Evolutionary conservation across 1,140 invertebrate species (phyloP), one percentile per base, ranked within the genome.

Genomic region (Notospermus geniculatus): DNA sequence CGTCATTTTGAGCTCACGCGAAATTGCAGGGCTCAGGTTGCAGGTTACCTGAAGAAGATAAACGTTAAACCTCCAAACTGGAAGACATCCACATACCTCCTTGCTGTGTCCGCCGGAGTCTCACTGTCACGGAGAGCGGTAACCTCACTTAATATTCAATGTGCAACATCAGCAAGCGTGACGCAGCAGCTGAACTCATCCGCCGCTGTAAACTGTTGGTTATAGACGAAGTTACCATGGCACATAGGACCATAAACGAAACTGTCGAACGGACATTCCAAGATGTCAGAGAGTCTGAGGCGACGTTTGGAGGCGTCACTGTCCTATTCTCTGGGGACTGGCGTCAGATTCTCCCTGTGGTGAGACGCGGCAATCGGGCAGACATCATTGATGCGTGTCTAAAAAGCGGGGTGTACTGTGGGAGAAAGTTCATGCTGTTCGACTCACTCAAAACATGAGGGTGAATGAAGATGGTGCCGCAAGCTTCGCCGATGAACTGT

Each of bases 401-500:
- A n/a, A 50, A 50, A 27, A 19, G 46, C 25, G 9, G n/a, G n/a
- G 19, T n/a, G 4, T 9, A 19, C n/a, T 50, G n/a, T 50, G 46
- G 46, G 19, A 5, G 19, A 5, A 50, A 9, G 46, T 50, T 9
- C n/a, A 50, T 23, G 25, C n/a, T 19, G 4, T 50, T 9, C 5
- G n/a, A n/a, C 46, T 50, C 25, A 50, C 5, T n/a, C 5, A 50
- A n/a, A 50, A 50, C 25, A 50, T 50, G 46, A 50, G 46, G 25
- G n/a, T 50, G n/a, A 19, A 50, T 9, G 46, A 50, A 9, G 46
- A 50, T n/a, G 4, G 4, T 5, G 32, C 32, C 4, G 15, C 15
- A 15, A 27, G 25, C 25, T 50, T 50, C n/a, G 19, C 46, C n/a
- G 25, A 27, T n/a, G n/a, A 50, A 19, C 46, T 50, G 5, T 9